phyloP scores from a whole-genome alignment of 2,797 vertebrate genomes.

The Pseudochromis fuscus region DNA sequence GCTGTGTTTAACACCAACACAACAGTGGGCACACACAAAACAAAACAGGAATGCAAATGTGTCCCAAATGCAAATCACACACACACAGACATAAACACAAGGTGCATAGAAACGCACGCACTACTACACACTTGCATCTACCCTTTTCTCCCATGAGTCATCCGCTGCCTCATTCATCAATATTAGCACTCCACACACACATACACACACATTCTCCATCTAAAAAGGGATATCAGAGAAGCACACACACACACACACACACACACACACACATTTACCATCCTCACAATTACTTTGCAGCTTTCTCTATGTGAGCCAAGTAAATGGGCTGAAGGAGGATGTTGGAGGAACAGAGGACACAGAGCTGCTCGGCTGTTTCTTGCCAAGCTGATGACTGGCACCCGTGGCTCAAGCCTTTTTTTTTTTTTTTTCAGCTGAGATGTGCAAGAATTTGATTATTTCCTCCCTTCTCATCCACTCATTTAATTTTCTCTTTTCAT shows the following conservation, averaged over 20 bases:
- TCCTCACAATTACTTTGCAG: constrained; percentile 62
- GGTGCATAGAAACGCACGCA: constrained; percentile 23
- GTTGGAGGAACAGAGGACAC: constrained; percentile 54
- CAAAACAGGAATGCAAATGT: constrained; percentile 31
- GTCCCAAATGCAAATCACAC: constrained; percentile 38
- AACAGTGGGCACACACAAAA: neutral
- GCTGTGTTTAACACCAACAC: neutral
- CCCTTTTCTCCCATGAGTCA: constrained; percentile 68
- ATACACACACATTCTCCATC: constrained; percentile 16
- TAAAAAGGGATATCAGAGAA: constrained; percentile 25
- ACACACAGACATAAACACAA: constrained; percentile 24
- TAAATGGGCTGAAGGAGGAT: constrained; percentile 58
- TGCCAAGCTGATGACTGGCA: constrained; percentile 63
- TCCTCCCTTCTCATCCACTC: constrained; percentile 50
- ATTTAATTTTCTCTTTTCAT: constrained; percentile 65
- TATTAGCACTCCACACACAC: constrained; percentile 62
- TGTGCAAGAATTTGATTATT: constrained; percentile 69
- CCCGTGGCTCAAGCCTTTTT: constrained; percentile 17
- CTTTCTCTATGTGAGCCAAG: constrained; percentile 48
- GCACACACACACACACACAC: constrained; percentile 5
- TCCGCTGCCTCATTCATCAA: constrained; percentile 77
- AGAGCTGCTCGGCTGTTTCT: constrained; percentile 40
- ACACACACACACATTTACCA: constrained; percentile 29
- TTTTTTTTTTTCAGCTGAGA: constrained; percentile 49
- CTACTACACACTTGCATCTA: constrained; percentile 58